These are phyloP conservation scores for Shargacucullia verbasci DNA, from an alignment of 2,888 invertebrate genomes.

Conservation along the genomic window DNA sequence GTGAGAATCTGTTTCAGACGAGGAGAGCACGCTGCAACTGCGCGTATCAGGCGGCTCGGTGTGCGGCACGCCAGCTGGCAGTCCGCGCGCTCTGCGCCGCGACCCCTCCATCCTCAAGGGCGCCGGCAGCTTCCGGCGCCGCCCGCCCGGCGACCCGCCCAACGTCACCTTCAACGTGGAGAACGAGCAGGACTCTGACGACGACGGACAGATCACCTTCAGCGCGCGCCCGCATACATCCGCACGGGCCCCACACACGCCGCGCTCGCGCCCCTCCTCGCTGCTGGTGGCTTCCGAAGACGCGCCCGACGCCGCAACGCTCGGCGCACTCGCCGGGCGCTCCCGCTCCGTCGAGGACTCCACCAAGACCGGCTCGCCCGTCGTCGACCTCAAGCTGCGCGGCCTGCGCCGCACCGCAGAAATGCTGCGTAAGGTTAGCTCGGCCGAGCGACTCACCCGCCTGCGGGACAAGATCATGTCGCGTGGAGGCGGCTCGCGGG, in stretches of 20 bases:
- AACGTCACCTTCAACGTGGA: slow-evolving; percentile 86
- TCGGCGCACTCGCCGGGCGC: slow-evolving; percentile 62
- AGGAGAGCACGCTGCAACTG: slow-evolving; percentile 76
- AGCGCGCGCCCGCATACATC: slow-evolving; percentile 69
- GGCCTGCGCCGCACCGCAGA: slow-evolving; percentile 77
- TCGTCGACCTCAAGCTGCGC: slow-evolving; percentile 74
- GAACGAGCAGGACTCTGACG: slow-evolving; percentile 80
- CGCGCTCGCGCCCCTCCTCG: slow-evolving; percentile 73
- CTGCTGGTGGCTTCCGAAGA: slow-evolving; percentile 71
- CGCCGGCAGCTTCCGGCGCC: slow-evolving; percentile 71
- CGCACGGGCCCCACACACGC: slow-evolving; percentile 57
- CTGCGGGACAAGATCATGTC: slow-evolving; percentile 79
- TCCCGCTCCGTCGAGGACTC: slow-evolving; percentile 83
- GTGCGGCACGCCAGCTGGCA: slow-evolving; percentile 64
- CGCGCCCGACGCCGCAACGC: slow-evolving; percentile 37
- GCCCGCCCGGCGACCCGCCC: slow-evolving; percentile 70
- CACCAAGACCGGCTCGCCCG: slow-evolving; percentile 67
- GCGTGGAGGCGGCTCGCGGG: slow-evolving; percentile 75
- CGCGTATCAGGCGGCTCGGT: slow-evolving; percentile 55
- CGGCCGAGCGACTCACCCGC: slow-evolving; percentile 78
- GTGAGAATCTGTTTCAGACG: slow-evolving; percentile 75
- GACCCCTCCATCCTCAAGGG: slow-evolving; percentile 76
- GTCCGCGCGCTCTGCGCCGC: slow-evolving; percentile 69
- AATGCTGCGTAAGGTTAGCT: slow-evolving; percentile 78
- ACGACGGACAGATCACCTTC: slow-evolving; percentile 84